Conservation (phyloP, 2,888 invertebrate species). For the Gandaritis pyraliata region DNA sequence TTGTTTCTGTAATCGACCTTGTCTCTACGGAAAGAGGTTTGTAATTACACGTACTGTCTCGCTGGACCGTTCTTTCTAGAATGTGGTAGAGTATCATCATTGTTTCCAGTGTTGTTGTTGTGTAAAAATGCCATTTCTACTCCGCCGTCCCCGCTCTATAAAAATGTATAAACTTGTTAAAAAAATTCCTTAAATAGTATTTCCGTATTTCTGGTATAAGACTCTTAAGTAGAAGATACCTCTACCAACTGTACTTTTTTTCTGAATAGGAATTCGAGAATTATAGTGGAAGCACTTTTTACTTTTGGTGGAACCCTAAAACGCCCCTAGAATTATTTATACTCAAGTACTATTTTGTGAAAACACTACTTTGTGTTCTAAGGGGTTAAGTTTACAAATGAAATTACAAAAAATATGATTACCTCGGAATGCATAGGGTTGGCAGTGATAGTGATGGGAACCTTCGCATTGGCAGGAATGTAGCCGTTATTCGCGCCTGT, state of each 20-base stretch:
- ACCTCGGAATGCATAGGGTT: conserved; percentile 91
- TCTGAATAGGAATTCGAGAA: too few species aligned
- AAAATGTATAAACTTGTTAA: conserved; percentile 30
- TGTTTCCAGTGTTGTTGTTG: conserved; percentile 84
- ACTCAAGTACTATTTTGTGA: too few species aligned
- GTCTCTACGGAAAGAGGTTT: conserved; percentile 18
- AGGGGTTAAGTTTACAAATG: neutral
- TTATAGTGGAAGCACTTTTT: too few species aligned
- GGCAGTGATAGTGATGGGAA: conserved; percentile 89
- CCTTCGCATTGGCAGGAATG: conserved; percentile 78
- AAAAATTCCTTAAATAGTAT: too few species aligned
- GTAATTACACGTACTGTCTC: conserved; percentile 70
- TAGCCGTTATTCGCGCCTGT: conserved; percentile 74
- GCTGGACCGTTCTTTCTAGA: conserved; percentile 73
- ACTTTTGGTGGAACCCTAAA: too few species aligned
- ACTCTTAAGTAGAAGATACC: too few species aligned
- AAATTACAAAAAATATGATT: conserved; percentile 53
- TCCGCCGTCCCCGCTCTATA: conserved; percentile 71
- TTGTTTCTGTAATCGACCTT: conserved; percentile 20
- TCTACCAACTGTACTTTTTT: too few species aligned
- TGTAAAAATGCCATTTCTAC: conserved; percentile 89
- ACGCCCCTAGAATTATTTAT: too few species aligned
- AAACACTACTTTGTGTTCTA: too few species aligned
- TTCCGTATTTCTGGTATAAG: too few species aligned
- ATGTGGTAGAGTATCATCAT: conserved; percentile 71